Percentiles rank a stretch among this genome's conserved stretches.
Evolutionary conservation across 1,140 invertebrate genomes (phyloP).

Genomic region (Macrosteles quadrilineatus): DNA sequence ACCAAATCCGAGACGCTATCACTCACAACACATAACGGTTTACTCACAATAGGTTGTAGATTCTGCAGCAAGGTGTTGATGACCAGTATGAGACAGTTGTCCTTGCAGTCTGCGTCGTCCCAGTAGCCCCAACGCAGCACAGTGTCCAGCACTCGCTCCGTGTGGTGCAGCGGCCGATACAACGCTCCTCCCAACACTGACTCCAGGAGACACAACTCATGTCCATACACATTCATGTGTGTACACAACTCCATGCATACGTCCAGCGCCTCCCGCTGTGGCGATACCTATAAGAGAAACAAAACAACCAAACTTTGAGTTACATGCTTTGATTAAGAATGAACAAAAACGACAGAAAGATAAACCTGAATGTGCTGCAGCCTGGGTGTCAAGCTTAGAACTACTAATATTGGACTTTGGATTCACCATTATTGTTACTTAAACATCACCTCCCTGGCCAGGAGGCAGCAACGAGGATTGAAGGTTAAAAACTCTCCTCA

Average conservation of each 20-base stretch:
- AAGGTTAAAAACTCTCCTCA: too few relatives aligned
- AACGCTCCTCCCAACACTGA: conserved; percentile 70
- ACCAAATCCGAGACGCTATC: too few relatives aligned
- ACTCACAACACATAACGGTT: too few relatives aligned
- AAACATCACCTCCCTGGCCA: too few relatives aligned
- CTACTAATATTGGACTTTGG: too few relatives aligned
- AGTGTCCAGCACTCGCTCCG: conserved; percentile 71
- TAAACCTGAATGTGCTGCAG: too few relatives aligned
- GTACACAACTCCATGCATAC: conserved; percentile 66
- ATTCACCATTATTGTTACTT: too few relatives aligned
- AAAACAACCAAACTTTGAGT: too few relatives aligned
- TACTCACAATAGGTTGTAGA: conserved; percentile 54
- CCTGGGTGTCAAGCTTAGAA: too few relatives aligned
- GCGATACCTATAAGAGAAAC: conserved; percentile 69
- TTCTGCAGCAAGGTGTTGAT: conserved; percentile 56
- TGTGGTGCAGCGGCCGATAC: conserved; percentile 71
- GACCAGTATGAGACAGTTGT: conserved; percentile 75
- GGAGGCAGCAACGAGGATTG: too few relatives aligned
- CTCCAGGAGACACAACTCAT: conserved; percentile 72
- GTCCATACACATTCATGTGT: conserved; percentile 61
- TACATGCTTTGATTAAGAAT: too few relatives aligned
- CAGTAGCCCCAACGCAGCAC: conserved; percentile 80
- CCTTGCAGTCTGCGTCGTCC: conserved; percentile 76
- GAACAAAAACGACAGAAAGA: too few relatives aligned
- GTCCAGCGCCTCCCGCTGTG: conserved; percentile 73